Conservation (phyloP, 2,888 invertebrate genomes). For the Loripinus fragilis region DNA sequence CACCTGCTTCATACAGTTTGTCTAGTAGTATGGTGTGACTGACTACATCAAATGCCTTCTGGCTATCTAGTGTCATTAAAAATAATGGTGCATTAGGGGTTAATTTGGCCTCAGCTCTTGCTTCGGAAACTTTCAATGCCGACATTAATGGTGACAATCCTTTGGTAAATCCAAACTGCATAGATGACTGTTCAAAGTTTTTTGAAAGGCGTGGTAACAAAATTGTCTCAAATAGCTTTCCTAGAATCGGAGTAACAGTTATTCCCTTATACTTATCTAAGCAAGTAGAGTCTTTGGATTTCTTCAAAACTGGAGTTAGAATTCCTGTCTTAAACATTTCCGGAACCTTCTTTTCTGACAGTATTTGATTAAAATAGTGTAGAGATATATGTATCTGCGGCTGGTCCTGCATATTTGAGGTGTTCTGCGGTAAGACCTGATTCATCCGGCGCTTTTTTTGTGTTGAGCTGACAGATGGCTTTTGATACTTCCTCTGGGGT, state of each 20-base stretch:
- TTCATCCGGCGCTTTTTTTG: conserved; percentile 14
- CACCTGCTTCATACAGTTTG: not conserved
- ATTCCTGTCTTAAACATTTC: conserved; percentile 2
- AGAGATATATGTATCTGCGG: not conserved
- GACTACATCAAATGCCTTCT: not conserved
- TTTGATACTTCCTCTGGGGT: not conserved
- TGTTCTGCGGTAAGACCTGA: conserved; percentile 4
- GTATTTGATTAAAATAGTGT: not conserved
- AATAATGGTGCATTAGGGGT: not conserved
- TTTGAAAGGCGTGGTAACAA: not conserved
- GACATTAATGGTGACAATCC: not conserved
- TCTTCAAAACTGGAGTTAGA: conserved; percentile 6
- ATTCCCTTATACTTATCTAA: conserved; percentile 1
- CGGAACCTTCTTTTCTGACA: not conserved
- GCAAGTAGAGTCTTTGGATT: not conserved
- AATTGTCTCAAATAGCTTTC: conserved; percentile 9
- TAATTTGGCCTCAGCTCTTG: not conserved
- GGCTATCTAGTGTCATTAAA: not conserved
- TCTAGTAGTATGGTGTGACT: not conserved
- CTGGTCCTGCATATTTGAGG: not conserved
- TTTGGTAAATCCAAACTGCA: conserved; percentile 8
- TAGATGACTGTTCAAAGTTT: not conserved
- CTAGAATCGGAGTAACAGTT: not conserved
- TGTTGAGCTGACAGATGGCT: not conserved
- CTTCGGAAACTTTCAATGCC: not conserved